These are phyloP conservation scores for Hystrix cristata DNA, from an alignment of 2,113 vertebrate genomes.

Conservation along the genomic window DNA sequence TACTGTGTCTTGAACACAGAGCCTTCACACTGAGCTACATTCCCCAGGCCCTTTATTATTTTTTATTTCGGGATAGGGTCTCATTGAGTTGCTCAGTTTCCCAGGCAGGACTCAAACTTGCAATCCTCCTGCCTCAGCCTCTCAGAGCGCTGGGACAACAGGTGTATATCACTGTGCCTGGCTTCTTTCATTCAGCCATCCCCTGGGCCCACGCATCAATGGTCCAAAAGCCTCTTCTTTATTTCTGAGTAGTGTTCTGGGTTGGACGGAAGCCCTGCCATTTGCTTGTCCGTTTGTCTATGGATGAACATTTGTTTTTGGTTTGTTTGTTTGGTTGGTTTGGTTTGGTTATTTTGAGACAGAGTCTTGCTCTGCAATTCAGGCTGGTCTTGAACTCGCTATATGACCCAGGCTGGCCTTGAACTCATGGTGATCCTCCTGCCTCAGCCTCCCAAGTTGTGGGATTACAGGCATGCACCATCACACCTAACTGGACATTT, in stretches of 20 bases:
- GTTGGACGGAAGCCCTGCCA: accelerated
- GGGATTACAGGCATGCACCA: too few relatives aligned
- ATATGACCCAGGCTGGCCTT: too few relatives aligned
- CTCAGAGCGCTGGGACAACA: not conserved
- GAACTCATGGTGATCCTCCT: too few relatives aligned
- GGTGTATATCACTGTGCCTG: not conserved
- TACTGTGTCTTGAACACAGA: not conserved
- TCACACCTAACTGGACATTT: too few relatives aligned
- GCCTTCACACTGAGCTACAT: not conserved
- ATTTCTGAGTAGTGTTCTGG: not conserved
- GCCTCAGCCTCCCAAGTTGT: too few relatives aligned
- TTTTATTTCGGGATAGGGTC: not conserved
- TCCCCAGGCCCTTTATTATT: not conserved
- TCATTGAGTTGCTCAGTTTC: not conserved
- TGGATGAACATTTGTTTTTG: accelerated
- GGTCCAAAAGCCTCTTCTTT: not conserved
- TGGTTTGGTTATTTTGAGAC: too few relatives aligned
- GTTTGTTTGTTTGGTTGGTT: not conserved
- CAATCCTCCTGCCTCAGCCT: not conserved
- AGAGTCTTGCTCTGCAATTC: too few relatives aligned
- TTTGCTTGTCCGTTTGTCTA: accelerated
- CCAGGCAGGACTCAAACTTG: not conserved
- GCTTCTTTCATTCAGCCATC: not conserved
- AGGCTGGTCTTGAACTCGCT: too few relatives aligned
- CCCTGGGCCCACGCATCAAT: not conserved